Conservation (phyloP, 2,888 invertebrate species). For the Priocnemis perturbator region DNA sequence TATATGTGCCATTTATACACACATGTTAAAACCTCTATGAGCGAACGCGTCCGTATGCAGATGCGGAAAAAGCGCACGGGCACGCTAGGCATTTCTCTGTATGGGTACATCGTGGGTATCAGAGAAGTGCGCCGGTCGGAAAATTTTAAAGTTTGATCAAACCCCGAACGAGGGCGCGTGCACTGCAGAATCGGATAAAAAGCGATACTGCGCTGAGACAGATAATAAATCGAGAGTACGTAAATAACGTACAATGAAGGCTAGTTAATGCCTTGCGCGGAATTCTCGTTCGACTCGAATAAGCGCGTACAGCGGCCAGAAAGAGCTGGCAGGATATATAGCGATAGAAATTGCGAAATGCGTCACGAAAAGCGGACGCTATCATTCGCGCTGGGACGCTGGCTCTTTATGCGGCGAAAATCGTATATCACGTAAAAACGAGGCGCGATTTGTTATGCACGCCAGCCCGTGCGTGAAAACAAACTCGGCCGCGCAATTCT, state of each 20-base stretch:
- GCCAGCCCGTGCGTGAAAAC: no score
- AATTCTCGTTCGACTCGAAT: not conserved
- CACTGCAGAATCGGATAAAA: not conserved
- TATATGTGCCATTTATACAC: not conserved
- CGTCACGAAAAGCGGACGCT: no score
- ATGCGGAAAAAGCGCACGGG: not conserved
- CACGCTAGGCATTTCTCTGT: not conserved
- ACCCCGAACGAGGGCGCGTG: not conserved
- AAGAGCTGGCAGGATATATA: no score
- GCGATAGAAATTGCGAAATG: no score
- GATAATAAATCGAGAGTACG: not conserved
- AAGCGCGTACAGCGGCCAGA: no score
- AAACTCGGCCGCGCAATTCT: no score
- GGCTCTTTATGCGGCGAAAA: no score
- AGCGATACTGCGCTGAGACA: slow-evolving; percentile 2
- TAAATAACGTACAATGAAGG: slow-evolving; percentile 3
- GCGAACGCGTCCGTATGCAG: not conserved
- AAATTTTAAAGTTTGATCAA: slow-evolving; percentile 15
- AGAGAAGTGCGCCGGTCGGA: slow-evolving; percentile 3
- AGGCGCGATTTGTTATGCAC: no score
- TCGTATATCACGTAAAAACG: no score
- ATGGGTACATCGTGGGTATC: not conserved
- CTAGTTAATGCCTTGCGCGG: not conserved
- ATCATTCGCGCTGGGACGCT: no score
- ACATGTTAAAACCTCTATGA: not conserved